Evolutionary conservation across 2,888 invertebrate genomes (phyloP).

Genomic region (Mylabris sibirica): DNA sequence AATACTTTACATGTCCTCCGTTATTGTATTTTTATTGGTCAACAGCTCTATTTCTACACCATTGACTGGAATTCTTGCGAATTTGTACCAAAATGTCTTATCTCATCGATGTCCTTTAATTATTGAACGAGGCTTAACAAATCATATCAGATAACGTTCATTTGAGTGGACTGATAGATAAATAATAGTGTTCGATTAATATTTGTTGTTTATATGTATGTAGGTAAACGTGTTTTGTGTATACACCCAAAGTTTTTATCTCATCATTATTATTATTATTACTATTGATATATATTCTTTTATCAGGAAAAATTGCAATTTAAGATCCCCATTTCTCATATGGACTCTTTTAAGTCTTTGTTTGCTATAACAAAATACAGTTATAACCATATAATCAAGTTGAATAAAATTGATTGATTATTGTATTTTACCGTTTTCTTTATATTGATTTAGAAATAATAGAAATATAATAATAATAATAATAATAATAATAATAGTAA

Average conservation of each 20-base stretch:
- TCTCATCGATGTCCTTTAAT: no score
- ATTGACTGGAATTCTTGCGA: no score
- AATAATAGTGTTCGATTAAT: not conserved
- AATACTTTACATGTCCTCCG: no score
- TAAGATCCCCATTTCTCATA: not conserved
- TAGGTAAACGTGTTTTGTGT: not conserved
- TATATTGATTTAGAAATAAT: constrained; percentile 1
- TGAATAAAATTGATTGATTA: not conserved
- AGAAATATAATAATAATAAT: not conserved
- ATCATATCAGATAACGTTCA: not conserved
- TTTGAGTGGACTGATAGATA: not conserved
- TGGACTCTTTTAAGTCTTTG: not conserved
- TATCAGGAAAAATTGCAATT: not conserved
- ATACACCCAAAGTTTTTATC: not conserved
- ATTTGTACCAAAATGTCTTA: no score
- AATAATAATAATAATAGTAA: not conserved
- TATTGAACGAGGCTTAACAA: no score
- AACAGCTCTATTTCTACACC: no score
- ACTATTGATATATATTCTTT: not conserved
- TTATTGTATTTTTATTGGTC: no score
- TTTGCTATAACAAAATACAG: constrained; percentile 2
- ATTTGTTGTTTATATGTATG: not conserved
- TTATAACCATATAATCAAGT: constrained; percentile 1
- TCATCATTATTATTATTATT: not conserved
- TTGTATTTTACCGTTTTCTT: not conserved